phyloP scores from a whole-genome alignment of 2,797 vertebrate species.

The Adrianichthys oophorus region DNA sequence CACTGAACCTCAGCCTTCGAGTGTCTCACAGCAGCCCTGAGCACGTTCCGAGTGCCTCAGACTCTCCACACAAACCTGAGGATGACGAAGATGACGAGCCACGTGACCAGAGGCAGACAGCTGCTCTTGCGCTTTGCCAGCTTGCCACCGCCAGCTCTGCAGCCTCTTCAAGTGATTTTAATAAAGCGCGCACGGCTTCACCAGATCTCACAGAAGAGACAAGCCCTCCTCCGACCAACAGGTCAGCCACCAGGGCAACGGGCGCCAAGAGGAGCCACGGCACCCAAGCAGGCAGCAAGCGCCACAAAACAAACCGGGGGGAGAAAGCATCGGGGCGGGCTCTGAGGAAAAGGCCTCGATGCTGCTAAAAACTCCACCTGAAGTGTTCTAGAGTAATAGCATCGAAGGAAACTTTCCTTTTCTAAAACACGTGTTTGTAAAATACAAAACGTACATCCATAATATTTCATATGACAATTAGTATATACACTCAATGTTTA shows the following conservation, averaged over 20 bases:
- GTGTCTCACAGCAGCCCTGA: conserved; percentile 59
- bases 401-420: neutral
- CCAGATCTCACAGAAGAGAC: conserved; percentile 5
- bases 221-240: conserved; percentile 17
- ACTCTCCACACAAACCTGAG: conserved; percentile 18
- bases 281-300: conserved; percentile 64
- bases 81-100: conserved; percentile 71
- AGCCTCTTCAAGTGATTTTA: conserved; percentile 31
- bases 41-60: neutral
- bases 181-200: neutral
- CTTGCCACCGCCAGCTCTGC: conserved; percentile 84
- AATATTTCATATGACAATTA: no score
- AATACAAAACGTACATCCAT: no score
- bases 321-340: conserved; percentile 70
- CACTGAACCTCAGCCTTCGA: conserved; percentile 92
- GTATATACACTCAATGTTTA: no score
- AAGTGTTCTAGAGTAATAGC: conserved; percentile 31
- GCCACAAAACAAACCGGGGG: conserved; percentile 77
- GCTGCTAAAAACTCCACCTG: conserved; percentile 73
- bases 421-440: neutral
- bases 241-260: conserved; percentile 40
- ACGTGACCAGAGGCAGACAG: conserved; percentile 90
- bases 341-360: conserved; percentile 83
- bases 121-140: conserved; percentile 94
- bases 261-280: conserved; percentile 80